These are phyloP conservation scores for Perdita meconis DNA, from an alignment of 2,888 invertebrate genomes.

Conservation along the genomic window DNA sequence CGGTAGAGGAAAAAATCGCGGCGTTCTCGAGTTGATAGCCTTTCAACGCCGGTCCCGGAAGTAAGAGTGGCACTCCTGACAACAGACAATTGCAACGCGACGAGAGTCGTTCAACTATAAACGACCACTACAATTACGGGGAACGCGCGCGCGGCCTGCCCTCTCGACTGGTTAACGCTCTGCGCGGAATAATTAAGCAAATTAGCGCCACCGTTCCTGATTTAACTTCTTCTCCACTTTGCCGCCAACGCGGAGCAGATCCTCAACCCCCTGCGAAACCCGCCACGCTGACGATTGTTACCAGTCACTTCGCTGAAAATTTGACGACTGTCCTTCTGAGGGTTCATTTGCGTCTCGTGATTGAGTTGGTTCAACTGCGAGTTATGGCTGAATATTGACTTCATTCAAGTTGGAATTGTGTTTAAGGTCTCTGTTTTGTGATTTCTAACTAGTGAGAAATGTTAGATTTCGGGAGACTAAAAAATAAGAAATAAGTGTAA, in stretches of 20 bases:
- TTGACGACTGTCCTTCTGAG: no score
- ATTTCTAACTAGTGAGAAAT: no score
- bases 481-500: no score
- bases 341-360: no score
- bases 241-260: not conserved
- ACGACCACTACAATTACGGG: constrained; percentile 82
- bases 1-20: constrained; percentile 40
- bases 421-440: no score
- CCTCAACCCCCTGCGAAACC: no score
- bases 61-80: constrained; percentile 72
- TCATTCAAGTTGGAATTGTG: no score
- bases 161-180: constrained; percentile 65
- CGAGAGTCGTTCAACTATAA: constrained; percentile 82
- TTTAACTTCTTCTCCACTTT: constrained; percentile 41
- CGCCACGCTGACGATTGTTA: no score
- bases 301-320: no score
- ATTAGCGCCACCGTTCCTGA: constrained; percentile 69
- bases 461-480: no score
- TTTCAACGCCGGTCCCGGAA: constrained; percentile 70
- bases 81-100: constrained; percentile 74
- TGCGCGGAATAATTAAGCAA: constrained; percentile 73
- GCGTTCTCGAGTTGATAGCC: constrained; percentile 54
- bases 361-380: no score
- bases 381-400: no score
- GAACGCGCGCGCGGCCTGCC: constrained; percentile 58